Conservation (phyloP, 2,797 vertebrate species). For the Thaleichthys pacificus region DNA sequence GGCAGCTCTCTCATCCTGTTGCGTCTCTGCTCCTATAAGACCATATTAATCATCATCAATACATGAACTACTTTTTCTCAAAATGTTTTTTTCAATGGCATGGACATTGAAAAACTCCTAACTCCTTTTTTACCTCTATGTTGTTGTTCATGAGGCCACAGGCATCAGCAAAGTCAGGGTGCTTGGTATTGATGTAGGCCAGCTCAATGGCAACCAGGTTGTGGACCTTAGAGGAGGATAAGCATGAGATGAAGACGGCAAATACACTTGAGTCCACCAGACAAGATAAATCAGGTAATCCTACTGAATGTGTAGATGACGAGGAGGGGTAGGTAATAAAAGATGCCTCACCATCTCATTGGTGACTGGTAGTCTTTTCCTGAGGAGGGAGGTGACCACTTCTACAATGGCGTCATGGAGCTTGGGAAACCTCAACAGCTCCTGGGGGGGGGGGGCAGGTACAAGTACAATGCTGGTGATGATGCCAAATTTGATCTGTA, state of each 20-base stretch:
- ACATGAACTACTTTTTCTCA: background rate
- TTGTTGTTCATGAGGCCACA: conserved; percentile 98
- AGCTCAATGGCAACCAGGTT: conserved; percentile 97
- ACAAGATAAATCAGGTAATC: background rate
- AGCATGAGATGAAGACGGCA: background rate
- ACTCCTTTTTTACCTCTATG: conserved; percentile 82
- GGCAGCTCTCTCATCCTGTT: conserved; percentile 90
- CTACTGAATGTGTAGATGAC: background rate
- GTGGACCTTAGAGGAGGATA: conserved; percentile 80
- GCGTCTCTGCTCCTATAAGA: conserved; percentile 89
- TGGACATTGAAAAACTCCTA: background rate
- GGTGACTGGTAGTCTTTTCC: conserved; percentile 93
- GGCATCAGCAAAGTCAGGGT: conserved; percentile 97
- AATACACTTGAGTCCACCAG: background rate
- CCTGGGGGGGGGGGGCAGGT: conserved; percentile 66
- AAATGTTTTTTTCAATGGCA: background rate
- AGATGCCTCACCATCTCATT: conserved; percentile 90
- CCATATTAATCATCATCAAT: conserved; percentile 8
- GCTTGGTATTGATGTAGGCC: conserved; percentile 99
- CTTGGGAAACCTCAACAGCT: conserved; percentile 95
- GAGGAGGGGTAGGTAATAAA: background rate
- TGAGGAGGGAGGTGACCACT: conserved; percentile 94
- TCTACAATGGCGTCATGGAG: conserved; percentile 98
- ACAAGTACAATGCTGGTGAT: background rate
- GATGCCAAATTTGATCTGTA: too few species aligned